Conservation (phyloP, 2,113 vertebrate genomes). For the Dinomys branickii region DNA sequence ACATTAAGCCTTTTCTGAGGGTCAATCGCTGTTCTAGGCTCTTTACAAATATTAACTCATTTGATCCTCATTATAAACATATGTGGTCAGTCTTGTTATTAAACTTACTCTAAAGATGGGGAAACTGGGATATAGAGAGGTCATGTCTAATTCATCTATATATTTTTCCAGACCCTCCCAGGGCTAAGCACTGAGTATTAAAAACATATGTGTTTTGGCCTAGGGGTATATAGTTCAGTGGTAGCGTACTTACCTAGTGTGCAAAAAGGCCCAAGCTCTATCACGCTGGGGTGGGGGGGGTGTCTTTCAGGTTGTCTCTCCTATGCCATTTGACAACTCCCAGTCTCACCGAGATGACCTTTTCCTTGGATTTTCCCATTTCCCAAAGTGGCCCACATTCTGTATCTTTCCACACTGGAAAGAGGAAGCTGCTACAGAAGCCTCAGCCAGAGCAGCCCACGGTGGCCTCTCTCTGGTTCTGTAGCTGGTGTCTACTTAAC, state of each 20-base stretch:
- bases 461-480: background rate
- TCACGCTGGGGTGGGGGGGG: background rate
- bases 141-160: background rate
- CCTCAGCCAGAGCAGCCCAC: background rate
- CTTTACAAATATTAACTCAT: background rate
- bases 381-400: background rate
- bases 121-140: background rate
- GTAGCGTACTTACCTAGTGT: background rate
- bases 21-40: background rate
- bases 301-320: background rate
- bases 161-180: background rate
- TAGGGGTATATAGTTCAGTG: background rate
- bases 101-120: slow-evolving; percentile 16
- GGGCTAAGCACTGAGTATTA: background rate
- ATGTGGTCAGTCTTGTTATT: background rate
- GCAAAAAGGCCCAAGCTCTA: background rate
- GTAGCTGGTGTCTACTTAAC: background rate
- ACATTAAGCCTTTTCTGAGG: background rate
- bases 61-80: slow-evolving; percentile 14
- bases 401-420: background rate
- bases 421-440: background rate
- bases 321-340: background rate
- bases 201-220: background rate
- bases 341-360: background rate
- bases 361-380: background rate